Percentiles rank a stretch among this genome's conserved stretches.
These are phyloP conservation scores for Rotaria magnacalcarata DNA, from an alignment of 2,888 invertebrate species.

Conservation along the genomic window DNA sequence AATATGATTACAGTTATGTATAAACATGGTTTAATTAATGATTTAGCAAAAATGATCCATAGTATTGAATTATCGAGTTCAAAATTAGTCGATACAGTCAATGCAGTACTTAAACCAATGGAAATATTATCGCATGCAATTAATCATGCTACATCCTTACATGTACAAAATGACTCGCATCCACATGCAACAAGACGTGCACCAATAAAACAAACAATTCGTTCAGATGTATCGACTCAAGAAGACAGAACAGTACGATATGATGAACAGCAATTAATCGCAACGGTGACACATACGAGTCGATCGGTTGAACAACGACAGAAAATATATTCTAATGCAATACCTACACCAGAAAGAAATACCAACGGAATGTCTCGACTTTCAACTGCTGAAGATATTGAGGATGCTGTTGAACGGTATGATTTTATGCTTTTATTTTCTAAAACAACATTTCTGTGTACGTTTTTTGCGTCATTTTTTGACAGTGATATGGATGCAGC, in stretches of 20 bases:
- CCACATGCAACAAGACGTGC: too few species aligned
- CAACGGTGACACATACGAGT: not conserved
- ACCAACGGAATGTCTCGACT: not conserved
- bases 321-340: not conserved
- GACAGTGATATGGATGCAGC: not conserved
- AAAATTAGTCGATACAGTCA: slow-evolving; percentile 71
- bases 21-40: slow-evolving; percentile 72
- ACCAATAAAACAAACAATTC: not conserved
- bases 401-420: slow-evolving; percentile 11
- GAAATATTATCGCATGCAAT: slow-evolving; percentile 65
- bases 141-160: not conserved
- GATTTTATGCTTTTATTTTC: not conserved
- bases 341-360: not conserved
- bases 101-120: slow-evolving; percentile 73
- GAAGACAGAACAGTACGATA: not conserved
- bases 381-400: slow-evolving; percentile 48
- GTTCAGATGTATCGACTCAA: not conserved
- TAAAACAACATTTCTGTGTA: not conserved
- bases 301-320: too few species aligned
- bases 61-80: slow-evolving; percentile 75
- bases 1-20: slow-evolving; percentile 69
- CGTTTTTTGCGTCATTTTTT: too few species aligned
- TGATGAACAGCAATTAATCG: not conserved
- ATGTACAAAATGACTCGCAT: not conserved
- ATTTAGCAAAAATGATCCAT: slow-evolving; percentile 74